Evolutionary conservation across 2,888 invertebrate species (phyloP).

Genomic region (Agonopterix arenella): DNA sequence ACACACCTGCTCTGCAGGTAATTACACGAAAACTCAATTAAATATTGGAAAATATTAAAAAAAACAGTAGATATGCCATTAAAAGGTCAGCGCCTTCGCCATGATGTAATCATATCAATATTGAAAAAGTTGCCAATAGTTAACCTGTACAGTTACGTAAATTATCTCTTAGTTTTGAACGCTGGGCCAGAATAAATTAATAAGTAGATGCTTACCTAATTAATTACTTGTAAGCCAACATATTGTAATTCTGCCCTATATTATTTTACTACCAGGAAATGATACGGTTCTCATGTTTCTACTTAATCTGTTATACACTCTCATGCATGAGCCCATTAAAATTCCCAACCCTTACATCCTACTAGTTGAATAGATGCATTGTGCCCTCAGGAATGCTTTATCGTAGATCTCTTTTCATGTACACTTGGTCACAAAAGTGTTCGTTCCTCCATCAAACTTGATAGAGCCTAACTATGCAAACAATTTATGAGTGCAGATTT

Average conservation of each 20-base stretch:
- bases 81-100: slow-evolving; percentile 26
- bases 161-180: slow-evolving; percentile 3
- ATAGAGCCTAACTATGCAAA: too few species aligned
- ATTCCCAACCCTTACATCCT: slow-evolving; percentile 34
- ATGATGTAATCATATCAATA: slow-evolving; percentile 18
- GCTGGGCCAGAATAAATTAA: slow-evolving; percentile 18
- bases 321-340: slow-evolving; percentile 27
- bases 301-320: neutral
- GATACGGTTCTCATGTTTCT: neutral
- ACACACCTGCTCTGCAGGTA: slow-evolving; percentile 4
- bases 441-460: neutral
- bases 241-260: too few species aligned
- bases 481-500: too few species aligned
- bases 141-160: slow-evolving; percentile 3
- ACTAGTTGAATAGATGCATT: slow-evolving; percentile 44
- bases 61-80: slow-evolving; percentile 15
- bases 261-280: too few species aligned
- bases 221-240: too few species aligned
- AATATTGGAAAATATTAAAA: slow-evolving; percentile 19
- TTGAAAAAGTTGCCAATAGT: slow-evolving; percentile 8
- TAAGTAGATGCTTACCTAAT: too few species aligned
- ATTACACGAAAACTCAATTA: slow-evolving; percentile 24
- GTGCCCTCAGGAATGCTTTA: slow-evolving; percentile 44
- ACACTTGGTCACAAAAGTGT: slow-evolving; percentile 15
- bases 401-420: slow-evolving; percentile 32